Evolutionary conservation across 2,797 vertebrate genomes (phyloP).

Genomic region (Notamacropus eugenii): DNA sequence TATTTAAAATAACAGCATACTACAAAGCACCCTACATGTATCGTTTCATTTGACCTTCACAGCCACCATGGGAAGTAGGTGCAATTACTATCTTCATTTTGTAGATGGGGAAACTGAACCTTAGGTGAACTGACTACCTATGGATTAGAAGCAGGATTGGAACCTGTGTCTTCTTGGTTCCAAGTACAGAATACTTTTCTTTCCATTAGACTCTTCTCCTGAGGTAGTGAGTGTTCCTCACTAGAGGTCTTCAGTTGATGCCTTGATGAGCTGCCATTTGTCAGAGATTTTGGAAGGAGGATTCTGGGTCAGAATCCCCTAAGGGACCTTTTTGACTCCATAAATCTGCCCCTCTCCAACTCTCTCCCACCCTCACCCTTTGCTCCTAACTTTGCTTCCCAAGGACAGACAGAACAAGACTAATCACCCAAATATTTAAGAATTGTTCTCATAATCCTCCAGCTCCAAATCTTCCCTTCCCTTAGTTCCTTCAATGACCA

Average conservation of each 20-base stretch:
- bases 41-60: background rate
- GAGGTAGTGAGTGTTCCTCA: background rate
- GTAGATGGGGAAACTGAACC: background rate
- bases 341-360: background rate
- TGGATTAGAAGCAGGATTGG: background rate
- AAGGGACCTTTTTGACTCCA: background rate
- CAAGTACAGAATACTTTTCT: background rate
- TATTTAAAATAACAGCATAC: no score
- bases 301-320: background rate
- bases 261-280: background rate
- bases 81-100: background rate
- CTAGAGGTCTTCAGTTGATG: background rate
- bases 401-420: background rate
- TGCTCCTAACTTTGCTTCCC: background rate
- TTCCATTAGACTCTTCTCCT: background rate
- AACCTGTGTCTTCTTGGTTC: background rate
- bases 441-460: no score
- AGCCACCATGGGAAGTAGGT: background rate
- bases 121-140: background rate
- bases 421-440: no score
- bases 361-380: background rate
- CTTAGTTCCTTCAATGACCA: background rate
- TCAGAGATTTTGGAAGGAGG: background rate
- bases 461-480: background rate
- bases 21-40: no score